Evolutionary conservation across 2,797 vertebrate genomes (phyloP), one percentile per base, ranked within the genome.

Genomic region (Fundulus diaphanus): DNA sequence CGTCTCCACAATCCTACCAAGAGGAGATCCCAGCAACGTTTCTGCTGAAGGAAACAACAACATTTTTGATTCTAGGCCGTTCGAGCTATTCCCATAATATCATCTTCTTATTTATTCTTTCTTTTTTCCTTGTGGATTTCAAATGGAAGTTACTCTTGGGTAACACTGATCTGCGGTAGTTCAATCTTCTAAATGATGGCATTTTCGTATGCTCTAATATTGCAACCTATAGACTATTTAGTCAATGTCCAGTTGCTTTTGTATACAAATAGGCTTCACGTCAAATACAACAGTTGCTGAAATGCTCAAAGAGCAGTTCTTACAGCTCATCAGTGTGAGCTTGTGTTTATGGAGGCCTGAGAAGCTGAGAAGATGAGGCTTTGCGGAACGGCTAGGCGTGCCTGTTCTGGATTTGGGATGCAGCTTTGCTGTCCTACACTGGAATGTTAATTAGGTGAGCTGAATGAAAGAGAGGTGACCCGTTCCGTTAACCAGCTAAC

Each of bases 361-460:
- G 63, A 66, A 66, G 63, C 63, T 77, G 82, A 80, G 81, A 85
- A 73, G 77, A 84, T 29, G 65, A 81, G 76, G 88, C 84, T 92
- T 82, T 82, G 83, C 79, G 83, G 74, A 84, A 83, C 86, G 81
- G 82, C 72, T 87, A 86, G 87, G 76, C 87, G 49, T 82, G 87
- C 82, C 90, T 88, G 86, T 80, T 85, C 85, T 90, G 88, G 91
- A 85, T 90, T 88, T 87, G 79, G 83, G 92, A 90, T 92, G 87
- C 81, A 52, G 89, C 81, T 85, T 82, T 78, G 83, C 81, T 90
- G 88, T 89, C 86, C 83, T 81, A 68, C 84, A 73, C 80, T 87
- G 92, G 92, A 94, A 94, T 95, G 92, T 93, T 94, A 93, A 94
- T 94, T 90, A 92, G 93, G 88, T 86, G 90, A 92, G 84, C 83